Conservation (phyloP, 2,888 invertebrate genomes). For the Eupithecia subfuscata region DNA sequence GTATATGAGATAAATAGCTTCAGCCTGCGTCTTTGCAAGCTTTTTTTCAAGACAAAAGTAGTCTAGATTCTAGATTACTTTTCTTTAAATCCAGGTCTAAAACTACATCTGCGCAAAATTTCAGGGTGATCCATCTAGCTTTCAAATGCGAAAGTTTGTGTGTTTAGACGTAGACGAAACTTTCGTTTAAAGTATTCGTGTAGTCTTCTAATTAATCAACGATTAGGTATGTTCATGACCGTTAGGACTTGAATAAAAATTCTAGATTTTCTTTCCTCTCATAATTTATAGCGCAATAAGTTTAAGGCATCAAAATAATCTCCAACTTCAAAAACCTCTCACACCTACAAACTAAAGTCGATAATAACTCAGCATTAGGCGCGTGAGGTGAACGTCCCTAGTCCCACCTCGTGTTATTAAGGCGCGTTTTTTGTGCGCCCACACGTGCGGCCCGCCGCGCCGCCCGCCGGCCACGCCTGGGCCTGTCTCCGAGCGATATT, state of each 20-base stretch:
- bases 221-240: no score
- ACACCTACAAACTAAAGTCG: not conserved
- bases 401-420: slow-evolving; percentile 77
- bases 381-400: slow-evolving; percentile 53
- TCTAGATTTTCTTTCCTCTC: not conserved
- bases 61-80: no score
- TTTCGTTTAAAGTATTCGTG: no score
- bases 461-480: slow-evolving; percentile 75
- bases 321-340: not conserved
- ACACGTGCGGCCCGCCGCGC: slow-evolving; percentile 78
- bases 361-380: slow-evolving; percentile 38
- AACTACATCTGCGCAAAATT: no score
- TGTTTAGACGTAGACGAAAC: no score
- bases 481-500: slow-evolving; percentile 31
- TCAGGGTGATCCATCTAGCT: no score
- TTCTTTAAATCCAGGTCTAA: no score
- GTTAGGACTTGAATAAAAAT: not conserved
- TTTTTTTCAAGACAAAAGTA: no score
- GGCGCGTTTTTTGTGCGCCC: slow-evolving; percentile 79
- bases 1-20: not conserved
- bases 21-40: not conserved
- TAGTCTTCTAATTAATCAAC: no score
- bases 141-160: no score
- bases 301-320: not conserved
- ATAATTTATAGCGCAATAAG: not conserved